Base-by-base conservation (phyloP, 2,888 invertebrate species). In the Noctua janthe region DNA sequence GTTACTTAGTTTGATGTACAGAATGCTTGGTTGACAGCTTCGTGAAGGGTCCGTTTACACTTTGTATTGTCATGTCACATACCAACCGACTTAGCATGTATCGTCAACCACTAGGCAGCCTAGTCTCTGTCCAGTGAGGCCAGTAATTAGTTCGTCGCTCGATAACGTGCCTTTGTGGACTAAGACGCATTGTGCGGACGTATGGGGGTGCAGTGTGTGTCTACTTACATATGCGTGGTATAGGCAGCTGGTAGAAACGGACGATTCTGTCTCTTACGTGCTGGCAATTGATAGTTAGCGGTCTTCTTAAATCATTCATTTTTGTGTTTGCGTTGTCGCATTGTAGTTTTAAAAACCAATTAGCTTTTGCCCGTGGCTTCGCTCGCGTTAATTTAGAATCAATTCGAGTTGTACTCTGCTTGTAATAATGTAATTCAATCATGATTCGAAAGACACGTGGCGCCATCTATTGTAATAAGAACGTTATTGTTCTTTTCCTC, bases 141-240 rank as follows among this genome's bases (percentile, higher is more conserved):
- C 43, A 49, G 79, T 86, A 86, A 86, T 86, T 86, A 87, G 77
- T 77, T 56, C 64, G 84, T 47, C 79, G 73, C 82, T 85, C 80
- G 87, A 86, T 86, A 86, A 82, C 86, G 35, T 17, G 47, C 59
- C 62, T 82, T 84, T 86, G 82, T 80, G 79, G n/a, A 23, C 73
- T 75, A 86, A 86, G 86, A 86, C 72, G 87, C 72, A 74, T 84
- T 86, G 84, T 84, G 71, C 7, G 20, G 64, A 69, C 76, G 80
- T 82, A 79, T 62, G 86, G 79, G 86, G 56, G 62, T 3, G 15
- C 56, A 56, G 81, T 49, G 35, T 71, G 59, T 66, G 62, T 15
- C 8, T 2, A 29, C 51, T 23, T 39, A 10, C n/a, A 35, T 81
- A 56, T 23, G 23, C 11, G 2, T 0, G 1, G 0, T 43, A 7